Evolutionary conservation across 1,140 invertebrate genomes (phyloP), one percentile per base, ranked within the genome.

Genomic region (Formica exsecta): DNA sequence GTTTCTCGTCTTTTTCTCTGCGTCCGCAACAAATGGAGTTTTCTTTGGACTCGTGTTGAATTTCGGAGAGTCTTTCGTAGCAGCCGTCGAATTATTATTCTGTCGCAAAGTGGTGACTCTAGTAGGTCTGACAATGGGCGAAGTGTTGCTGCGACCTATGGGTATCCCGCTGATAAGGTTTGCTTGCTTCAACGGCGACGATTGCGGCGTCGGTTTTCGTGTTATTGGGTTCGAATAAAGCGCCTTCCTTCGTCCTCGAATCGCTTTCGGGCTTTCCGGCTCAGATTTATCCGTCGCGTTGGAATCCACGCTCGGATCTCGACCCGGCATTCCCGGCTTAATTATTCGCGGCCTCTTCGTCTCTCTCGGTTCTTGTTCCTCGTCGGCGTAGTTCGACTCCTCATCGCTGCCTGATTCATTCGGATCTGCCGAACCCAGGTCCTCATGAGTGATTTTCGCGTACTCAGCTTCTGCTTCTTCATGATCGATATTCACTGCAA

Each of bases 211-310:
- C 25, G 90, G 73, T 51, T 94, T 95, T 29, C 91, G 84, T 0
- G 92, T 92, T 9, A 90, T 94, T 0, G 94, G 94, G 13, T 87
- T 95, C 0, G 93, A 96, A 90, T 97, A 98, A 2, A 97, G 94
- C 0, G 97, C 96, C 92, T 97, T 98, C 90, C 98, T 96, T 66
- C 97, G 94, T 0, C 98, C 98, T 70, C 98, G 95, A 41, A 99
- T 96, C 1, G 94, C 96, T 94, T 98, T 98, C 0, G 96, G 95
- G 66, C 92, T 91, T 57, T 94, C 94, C 5, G 90, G 89, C 3
- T 95, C 93, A 0, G 92, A 92, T 81, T 93, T 93, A 16, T 94
- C 93, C 1, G 92, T 89, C 0, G 81, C 68, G 25, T 93, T 92
- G 0, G 93, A 94, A 44, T 95, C 94, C 0, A 87, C 90, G 41